phyloP scores from a whole-genome alignment of 2,888 invertebrate genomes.

The Drosophila trichaetosa region DNA sequence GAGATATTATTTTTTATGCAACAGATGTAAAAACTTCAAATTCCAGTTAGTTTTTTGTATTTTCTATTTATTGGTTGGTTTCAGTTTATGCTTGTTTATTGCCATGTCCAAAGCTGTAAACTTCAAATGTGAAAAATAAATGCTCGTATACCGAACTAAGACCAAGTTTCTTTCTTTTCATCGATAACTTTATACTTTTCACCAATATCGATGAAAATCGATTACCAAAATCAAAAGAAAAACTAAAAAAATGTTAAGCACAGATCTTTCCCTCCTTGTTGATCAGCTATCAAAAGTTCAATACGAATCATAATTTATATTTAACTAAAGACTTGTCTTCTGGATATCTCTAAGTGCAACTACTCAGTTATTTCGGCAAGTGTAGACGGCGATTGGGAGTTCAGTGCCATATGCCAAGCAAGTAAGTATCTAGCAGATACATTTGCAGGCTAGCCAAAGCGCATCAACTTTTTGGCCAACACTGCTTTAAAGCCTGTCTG shows the following conservation, averaged over 20 bases:
- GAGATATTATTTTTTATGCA: background rate
- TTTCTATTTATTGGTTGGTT: background rate
- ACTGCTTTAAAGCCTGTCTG: constrained; percentile 5
- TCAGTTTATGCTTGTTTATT: background rate
- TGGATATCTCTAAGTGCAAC: background rate
- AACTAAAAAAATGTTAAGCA: background rate
- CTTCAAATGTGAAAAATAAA: background rate
- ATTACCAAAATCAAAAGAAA: no score
- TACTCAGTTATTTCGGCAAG: background rate
- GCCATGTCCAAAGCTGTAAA: background rate
- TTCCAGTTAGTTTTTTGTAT: background rate
- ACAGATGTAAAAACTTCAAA: background rate
- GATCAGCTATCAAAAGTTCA: background rate
- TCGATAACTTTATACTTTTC: background rate
- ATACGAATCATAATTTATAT: background rate
- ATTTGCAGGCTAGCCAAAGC: constrained; percentile 17
- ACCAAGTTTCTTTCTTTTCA: background rate
- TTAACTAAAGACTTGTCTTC: background rate
- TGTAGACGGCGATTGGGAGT: background rate
- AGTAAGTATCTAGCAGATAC: constrained; percentile 35
- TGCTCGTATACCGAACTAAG: background rate
- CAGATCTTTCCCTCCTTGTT: background rate
- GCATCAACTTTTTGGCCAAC: constrained; percentile 21
- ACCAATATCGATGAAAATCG: background rate
- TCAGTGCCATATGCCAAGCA: background rate